These are phyloP conservation scores for Bactericera cockerelli DNA, from an alignment of 1,140 invertebrate species.

Conservation along the genomic window DNA sequence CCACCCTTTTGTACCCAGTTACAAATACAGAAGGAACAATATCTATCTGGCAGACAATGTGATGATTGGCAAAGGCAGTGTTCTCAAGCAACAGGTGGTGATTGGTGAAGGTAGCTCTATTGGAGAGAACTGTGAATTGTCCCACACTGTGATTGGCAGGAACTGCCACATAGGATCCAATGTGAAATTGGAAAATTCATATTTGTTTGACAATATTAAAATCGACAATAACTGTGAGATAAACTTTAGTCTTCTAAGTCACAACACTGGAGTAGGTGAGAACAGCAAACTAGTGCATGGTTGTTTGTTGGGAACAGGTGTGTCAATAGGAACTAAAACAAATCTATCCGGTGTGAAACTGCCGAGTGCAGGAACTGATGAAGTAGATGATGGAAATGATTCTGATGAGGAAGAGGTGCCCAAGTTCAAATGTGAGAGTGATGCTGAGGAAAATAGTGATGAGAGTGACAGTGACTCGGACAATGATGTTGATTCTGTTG, in stretches of 20 bases:
- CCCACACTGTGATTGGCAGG: constrained; percentile 57
- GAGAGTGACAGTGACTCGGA: constrained; percentile 17
- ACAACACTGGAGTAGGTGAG: constrained; percentile 36
- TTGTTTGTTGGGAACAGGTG: constrained; percentile 34
- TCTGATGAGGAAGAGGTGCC: constrained; percentile 24
- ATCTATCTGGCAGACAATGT: constrained; percentile 44
- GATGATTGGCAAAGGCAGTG: constrained; percentile 42
- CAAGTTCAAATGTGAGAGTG: constrained; percentile 33
- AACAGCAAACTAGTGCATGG: constrained; percentile 35
- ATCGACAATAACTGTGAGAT: constrained; percentile 57
- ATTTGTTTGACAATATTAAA: constrained; percentile 53
- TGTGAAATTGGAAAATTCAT: constrained; percentile 52
- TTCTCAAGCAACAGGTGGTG: constrained; percentile 44
- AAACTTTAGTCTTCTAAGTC: constrained; percentile 36
- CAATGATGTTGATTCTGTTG: constrained; percentile 38
- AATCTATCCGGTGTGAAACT: constrained; percentile 11
- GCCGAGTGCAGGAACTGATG: constrained; percentile 24
- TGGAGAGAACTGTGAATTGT: constrained; percentile 42
- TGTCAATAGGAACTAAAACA: constrained; percentile 20
- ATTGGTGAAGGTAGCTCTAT: constrained; percentile 39
- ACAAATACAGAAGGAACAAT: constrained; percentile 45
- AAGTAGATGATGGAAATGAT: constrained; percentile 35
- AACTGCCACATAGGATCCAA: constrained; percentile 69
- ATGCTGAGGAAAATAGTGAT: constrained; percentile 24
- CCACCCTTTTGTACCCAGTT: constrained; percentile 54